Conservation (phyloP, 1,140 invertebrate genomes). For the Drosophila kepulauana region DNA sequence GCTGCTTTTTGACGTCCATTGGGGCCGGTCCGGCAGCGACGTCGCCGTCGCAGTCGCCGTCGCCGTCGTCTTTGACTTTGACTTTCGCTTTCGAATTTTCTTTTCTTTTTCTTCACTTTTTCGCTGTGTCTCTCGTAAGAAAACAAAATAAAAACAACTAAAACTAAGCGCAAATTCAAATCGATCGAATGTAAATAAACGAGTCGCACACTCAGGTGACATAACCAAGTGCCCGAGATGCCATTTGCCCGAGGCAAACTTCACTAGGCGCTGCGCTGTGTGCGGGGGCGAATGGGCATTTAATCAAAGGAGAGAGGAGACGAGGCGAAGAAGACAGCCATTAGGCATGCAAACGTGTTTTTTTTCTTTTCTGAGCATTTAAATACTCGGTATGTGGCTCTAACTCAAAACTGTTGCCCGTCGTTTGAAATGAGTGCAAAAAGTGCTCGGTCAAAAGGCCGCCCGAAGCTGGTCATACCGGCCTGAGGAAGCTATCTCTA, state of each 20-base stretch:
- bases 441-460: conserved; percentile 73
- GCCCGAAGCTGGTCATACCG: conserved; percentile 40
- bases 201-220: conserved; percentile 58
- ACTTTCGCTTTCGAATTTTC: conserved; percentile 84
- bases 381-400: conserved; percentile 12
- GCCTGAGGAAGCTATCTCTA: background rate
- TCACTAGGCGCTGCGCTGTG: background rate
- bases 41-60: conserved; percentile 37
- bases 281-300: background rate
- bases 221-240: conserved; percentile 79
- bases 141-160: background rate
- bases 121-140: background rate
- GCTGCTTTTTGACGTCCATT: conserved; percentile 4
- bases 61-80: conserved; percentile 75
- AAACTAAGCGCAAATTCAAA: conserved; percentile 46
- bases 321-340: too few relatives aligned
- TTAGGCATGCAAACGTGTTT: conserved; percentile 39
- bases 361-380: conserved; percentile 1
- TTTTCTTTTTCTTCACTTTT: conserved; percentile 67
- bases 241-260: background rate
- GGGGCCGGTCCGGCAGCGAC: conserved; percentile 16
- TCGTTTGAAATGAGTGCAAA: conserved; percentile 73
- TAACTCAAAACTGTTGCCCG: background rate
- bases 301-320: background rate
- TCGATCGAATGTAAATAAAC: conserved; percentile 62